Base-by-base conservation (phyloP, 2,888 invertebrate species). In the Apodemia duryi region DNA sequence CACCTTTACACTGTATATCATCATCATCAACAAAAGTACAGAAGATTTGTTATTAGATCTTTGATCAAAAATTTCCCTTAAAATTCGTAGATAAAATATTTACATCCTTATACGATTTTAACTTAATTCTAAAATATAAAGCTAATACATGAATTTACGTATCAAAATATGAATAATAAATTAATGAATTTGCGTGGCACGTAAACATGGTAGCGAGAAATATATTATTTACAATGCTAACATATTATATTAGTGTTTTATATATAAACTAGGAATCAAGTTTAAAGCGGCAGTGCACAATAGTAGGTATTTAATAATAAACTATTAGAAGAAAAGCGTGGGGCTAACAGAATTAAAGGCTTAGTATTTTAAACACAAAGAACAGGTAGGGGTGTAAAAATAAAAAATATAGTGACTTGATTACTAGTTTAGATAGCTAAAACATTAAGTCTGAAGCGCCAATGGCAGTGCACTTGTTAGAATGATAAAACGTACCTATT, bases 131-230 rank as follows among this genome's bases (percentile, higher is more conserved):
- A 88, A 84, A 80, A 79, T 80, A 82, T 83, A 87, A 82, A 86
- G 80, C 86, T 88, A 88, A 84, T 87, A 85, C 88, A 87, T 82
- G 86, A 87, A 82, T 82, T 77, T 84, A 73, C 81, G 81, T 81
- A 80, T 83, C 82, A 81, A 84, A 77, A 79, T 82, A 73, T 89
- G 87, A 88, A 81, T 81, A 91, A 91, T 91, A 91, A 91, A 91
- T 91, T 90, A 91, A 89, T 90, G 89, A 88, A 86, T 86, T 86
- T 85, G 81, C 77, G 81, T 88, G 89, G 88, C 85, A 88, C 84
- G 78, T 83, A 69, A 71, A 77, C 68, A 70, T 66, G 10, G 10
- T 35, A 46, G 52, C 62, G 62, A 52, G 60, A 65, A 57, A 63
- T 67, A 65, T 68, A 67, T 71, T 72, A 74, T 74, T 69, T 72